These are phyloP conservation scores for Centrocercus urophasianus DNA, from an alignment of 2,113 vertebrate genomes.

Conservation along the genomic window DNA sequence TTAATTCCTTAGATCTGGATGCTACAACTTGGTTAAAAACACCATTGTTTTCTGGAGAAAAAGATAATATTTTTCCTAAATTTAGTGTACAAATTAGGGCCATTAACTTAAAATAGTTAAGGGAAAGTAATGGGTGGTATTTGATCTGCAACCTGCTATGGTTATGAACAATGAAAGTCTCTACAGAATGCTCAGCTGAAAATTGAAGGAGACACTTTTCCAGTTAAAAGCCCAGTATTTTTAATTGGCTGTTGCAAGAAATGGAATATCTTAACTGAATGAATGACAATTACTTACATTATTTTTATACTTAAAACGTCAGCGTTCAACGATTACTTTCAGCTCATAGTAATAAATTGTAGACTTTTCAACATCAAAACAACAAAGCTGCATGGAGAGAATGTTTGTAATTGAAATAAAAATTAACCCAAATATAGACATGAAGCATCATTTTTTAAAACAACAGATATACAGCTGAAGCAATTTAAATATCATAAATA, in stretches of 20 bases:
- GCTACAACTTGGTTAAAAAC: not conserved
- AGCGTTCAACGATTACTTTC: slow-evolving; percentile 65
- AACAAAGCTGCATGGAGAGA: slow-evolving; percentile 34
- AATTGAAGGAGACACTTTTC: slow-evolving; percentile 53
- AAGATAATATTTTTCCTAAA: not conserved
- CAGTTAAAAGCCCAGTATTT: slow-evolving; percentile 44
- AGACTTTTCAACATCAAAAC: slow-evolving; percentile 65
- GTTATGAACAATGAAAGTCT: slow-evolving; percentile 21
- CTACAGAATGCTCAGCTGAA: slow-evolving; percentile 52
- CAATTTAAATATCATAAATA: not conserved
- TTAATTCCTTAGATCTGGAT: not conserved
- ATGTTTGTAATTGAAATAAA: slow-evolving; percentile 51
- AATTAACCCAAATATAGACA: slow-evolving; percentile 4
- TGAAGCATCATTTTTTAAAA: not conserved
- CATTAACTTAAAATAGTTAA: not conserved
- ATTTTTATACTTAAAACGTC: slow-evolving; percentile 70
- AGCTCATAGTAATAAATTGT: slow-evolving; percentile 73
- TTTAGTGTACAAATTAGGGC: not conserved
- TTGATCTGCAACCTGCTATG: slow-evolving; percentile 9
- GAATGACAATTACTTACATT: slow-evolving; percentile 70
- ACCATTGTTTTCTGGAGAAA: not conserved
- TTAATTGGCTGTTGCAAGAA: slow-evolving; percentile 70
- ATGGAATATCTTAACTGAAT: slow-evolving; percentile 66
- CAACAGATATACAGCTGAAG: not conserved
- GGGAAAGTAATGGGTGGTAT: not conserved